phyloP scores from a whole-genome alignment of 2,113 vertebrate genomes.

The Equus przewalskii region DNA sequence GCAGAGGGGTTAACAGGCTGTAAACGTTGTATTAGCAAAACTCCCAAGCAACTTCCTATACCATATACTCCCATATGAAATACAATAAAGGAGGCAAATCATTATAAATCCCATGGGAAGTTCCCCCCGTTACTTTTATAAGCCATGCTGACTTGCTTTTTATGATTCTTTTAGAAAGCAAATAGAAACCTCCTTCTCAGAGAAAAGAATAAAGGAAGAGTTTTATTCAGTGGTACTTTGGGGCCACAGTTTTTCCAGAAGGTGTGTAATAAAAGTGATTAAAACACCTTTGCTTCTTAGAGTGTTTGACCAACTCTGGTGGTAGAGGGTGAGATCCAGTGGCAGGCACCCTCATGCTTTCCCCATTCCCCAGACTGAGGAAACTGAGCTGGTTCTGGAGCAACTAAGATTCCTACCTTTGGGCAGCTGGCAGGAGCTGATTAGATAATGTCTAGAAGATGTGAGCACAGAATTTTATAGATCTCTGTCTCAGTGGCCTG shows the following conservation, averaged over 20 bases:
- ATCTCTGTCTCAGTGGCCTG: neutral
- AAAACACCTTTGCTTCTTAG: neutral
- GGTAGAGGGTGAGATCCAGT: neutral
- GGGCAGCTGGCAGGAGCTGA: neutral
- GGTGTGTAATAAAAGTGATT: neutral
- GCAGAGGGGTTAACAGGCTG: neutral
- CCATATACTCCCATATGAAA: neutral
- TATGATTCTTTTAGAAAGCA: neutral
- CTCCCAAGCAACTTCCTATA: neutral
- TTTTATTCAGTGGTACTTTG: neutral
- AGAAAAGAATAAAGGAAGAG: neutral
- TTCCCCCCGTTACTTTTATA: neutral
- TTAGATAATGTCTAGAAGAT: neutral
- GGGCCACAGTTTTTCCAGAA: neutral
- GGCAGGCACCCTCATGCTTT: neutral
- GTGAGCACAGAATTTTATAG: neutral
- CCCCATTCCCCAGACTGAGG: neutral
- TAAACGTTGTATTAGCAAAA: neutral
- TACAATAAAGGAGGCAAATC: neutral
- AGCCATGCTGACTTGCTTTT: neutral
- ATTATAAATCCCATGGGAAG: neutral
- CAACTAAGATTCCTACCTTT: neutral
- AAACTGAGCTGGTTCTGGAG: neutral
- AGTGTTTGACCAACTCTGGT: neutral
- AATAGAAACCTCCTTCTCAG: neutral